Base-by-base conservation (phyloP, 2,797 vertebrate species). In the Takifugu ocellatus region DNA sequence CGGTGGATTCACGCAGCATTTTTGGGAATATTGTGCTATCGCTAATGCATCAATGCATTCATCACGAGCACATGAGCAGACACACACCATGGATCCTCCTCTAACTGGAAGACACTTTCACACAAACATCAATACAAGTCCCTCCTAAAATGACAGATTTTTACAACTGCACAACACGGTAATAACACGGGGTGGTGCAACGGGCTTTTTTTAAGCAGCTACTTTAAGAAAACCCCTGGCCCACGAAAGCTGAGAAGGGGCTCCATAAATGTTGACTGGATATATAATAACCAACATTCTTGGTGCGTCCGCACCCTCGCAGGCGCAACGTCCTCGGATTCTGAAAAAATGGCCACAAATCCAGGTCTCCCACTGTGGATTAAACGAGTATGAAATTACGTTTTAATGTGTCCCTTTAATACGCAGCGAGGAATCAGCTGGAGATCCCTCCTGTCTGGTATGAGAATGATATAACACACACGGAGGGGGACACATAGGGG, bases 261-360 rank as follows among this genome's bases (percentile, higher is more conserved):
- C 67, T 67, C 81, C 82, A 81, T 77, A 84, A 84, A 83, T 78
- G 74, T 81, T 81, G 79, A 72, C 78, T 64, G 75, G 70, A 81
- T 84, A 84, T 88, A 76, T 70, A 68, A 62, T 73, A 55, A 66
- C 79, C 65, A 51, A 63, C 65, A 54, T 75, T 74, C 62, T 59
- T 24, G 43, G 57, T 49, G 44, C 53, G 31, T 52, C 36, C 31
- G 66, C 67, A 50, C 51, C 54, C 53, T 54, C 49, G 15, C 26
- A 4, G 39, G 6, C 36, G 26, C 25, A 1, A 49, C 14, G 10
- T 44, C 42, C 56, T 49, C 10, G 11, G 1, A 25, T n/a, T 63
- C 62, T 25, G 42, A n/a, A 43, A 17, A 5, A 56, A 73, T 25
- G 5, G 25, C 14, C 16, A 70, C 1, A 7, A 7, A 49, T 58